A percentile compares a stretch with the other conserved stretches of the same genome.
phyloP scores from a whole-genome alignment of 2,797 vertebrate genomes.

The Peromyscus attwateri region DNA sequence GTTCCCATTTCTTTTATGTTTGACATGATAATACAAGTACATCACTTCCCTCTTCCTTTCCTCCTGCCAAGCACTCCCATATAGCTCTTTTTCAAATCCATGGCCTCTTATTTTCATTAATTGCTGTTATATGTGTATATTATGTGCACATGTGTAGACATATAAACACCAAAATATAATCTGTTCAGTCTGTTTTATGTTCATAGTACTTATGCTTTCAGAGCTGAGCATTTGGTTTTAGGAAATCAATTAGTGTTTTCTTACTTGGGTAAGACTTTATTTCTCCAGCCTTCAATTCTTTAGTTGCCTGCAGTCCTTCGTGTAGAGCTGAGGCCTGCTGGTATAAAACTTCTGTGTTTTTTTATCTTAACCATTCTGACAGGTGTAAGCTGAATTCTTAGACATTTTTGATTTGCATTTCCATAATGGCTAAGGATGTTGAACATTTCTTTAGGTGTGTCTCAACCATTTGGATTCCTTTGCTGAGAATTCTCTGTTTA shows the following conservation, averaged over 20 bases:
- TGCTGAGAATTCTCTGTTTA: too few relatives aligned
- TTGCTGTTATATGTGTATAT: not conserved
- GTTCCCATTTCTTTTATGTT: not conserved
- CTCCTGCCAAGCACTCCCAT: not conserved
- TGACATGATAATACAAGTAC: not conserved
- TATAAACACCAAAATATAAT: not conserved
- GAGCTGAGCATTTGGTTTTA: not conserved
- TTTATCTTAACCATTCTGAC: too few relatives aligned
- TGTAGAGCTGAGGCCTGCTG: not conserved
- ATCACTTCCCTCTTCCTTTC: not conserved
- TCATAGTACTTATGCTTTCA: not conserved
- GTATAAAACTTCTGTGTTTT: too few relatives aligned
- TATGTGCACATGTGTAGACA: not conserved
- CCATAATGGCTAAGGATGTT: too few relatives aligned
- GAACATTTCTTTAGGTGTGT: too few relatives aligned
- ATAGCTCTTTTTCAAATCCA: not conserved
- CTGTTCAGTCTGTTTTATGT: too few relatives aligned
- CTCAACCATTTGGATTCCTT: too few relatives aligned
- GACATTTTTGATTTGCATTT: too few relatives aligned
- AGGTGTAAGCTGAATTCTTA: too few relatives aligned
- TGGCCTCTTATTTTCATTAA: not conserved
- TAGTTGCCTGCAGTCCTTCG: not conserved
- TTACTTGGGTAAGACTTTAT: not conserved
- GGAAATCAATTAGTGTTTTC: not conserved
- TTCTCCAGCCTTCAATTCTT: not conserved